These are phyloP conservation scores for Halictus rubicundus DNA, from an alignment of 1,140 invertebrate species.

Conservation along the genomic window DNA sequence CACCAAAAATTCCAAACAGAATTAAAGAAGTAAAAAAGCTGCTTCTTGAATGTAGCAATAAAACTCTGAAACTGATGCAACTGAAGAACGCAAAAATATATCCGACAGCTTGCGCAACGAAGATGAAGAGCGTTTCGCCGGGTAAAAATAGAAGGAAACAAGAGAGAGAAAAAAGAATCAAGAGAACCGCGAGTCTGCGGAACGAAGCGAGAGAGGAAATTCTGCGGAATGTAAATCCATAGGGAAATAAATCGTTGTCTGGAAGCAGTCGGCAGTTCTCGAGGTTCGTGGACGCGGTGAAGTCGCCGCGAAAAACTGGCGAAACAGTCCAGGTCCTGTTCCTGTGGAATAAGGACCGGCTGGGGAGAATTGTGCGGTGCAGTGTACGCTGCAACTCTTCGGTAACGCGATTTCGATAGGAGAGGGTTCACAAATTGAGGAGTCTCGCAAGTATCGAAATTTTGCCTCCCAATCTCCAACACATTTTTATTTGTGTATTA, in stretches of 20 bases:
- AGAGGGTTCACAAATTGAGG: no score
- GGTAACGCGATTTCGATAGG: no score
- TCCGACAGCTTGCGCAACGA: no score
- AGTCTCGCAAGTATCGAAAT: not conserved
- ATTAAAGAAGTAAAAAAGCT: no score
- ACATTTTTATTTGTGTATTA: no score
- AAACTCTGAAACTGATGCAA: no score
- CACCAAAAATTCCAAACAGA: no score
- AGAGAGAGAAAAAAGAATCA: not conserved
- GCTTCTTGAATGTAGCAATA: no score
- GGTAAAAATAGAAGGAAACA: no score
- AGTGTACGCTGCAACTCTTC: no score
- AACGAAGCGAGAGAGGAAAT: not conserved
- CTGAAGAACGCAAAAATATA: no score
- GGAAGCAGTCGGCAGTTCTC: not conserved
- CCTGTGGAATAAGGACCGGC: not conserved
- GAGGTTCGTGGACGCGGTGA: not conserved
- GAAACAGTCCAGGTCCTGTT: not conserved
- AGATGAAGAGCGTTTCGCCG: not conserved
- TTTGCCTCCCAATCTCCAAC: not conserved
- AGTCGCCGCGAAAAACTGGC: not conserved
- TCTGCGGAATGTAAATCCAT: constrained; percentile 3
- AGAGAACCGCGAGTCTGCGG: not conserved
- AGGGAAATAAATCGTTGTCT: constrained; percentile 18
- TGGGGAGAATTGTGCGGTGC: no score